Conservation (phyloP, 2,113 vertebrate species). For the Sylvietta virens region DNA sequence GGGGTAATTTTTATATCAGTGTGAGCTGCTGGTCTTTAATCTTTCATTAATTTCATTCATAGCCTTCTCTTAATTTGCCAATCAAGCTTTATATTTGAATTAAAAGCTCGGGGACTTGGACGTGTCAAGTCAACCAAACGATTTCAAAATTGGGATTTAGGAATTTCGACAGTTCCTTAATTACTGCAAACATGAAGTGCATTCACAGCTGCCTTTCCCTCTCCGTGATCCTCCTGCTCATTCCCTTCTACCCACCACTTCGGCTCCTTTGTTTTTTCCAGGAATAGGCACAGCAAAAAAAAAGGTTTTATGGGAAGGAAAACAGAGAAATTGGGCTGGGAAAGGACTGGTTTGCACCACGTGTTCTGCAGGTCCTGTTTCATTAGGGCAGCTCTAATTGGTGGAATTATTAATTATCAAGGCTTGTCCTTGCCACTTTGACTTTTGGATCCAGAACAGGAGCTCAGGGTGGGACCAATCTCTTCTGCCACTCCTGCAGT, state of each 20-base stretch:
- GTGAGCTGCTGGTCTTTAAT: constrained; percentile 54
- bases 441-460: not conserved
- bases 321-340: not conserved
- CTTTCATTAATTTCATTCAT: constrained; percentile 58
- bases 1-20: constrained; percentile 33
- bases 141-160: constrained; percentile 44
- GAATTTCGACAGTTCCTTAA: constrained; percentile 53
- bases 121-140: constrained; percentile 25
- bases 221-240: not conserved
- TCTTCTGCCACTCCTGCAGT: not conserved
- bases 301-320: not conserved
- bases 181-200: not conserved
- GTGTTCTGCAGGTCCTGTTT: not conserved
- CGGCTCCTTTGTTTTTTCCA: not conserved
- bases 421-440: not conserved
- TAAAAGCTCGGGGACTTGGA: constrained; percentile 49
- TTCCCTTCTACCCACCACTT: not conserved
- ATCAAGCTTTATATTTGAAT: constrained; percentile 58
- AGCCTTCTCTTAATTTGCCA: constrained; percentile 65
- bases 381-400: not conserved
- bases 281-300: not conserved
- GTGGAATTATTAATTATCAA: not conserved
- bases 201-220: not conserved
- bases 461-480: not conserved
- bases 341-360: not conserved